Evolutionary conservation across 2,888 invertebrate species (phyloP).

Genomic region (Asteroscopus sphinx): DNA sequence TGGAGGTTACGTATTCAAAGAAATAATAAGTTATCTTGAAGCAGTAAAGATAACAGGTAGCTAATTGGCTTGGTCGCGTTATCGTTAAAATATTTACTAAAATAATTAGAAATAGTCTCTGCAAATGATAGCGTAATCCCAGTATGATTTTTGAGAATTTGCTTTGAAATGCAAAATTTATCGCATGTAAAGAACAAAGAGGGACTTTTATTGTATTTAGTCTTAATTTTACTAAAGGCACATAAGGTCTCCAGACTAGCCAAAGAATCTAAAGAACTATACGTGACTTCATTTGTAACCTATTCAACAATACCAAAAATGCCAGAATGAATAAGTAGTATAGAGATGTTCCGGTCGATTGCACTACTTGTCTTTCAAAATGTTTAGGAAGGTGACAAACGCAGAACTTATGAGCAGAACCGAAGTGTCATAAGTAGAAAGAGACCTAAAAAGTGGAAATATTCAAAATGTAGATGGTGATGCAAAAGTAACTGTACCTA

Average conservation of each 20-base stretch:
- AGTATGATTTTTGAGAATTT: constrained; percentile 1
- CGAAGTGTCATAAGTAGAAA: too few relatives aligned
- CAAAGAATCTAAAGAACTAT: not conserved
- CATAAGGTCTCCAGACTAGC: not conserved
- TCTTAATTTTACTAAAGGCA: not conserved
- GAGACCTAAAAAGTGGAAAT: too few relatives aligned
- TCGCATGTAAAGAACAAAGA: not conserved
- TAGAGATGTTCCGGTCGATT: too few relatives aligned
- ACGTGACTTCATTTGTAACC: not conserved
- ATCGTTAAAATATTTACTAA: constrained; percentile 19
- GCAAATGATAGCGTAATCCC: constrained; percentile 2
- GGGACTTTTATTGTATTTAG: not conserved
- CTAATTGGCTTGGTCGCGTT: constrained; percentile 28
- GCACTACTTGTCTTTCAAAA: too few relatives aligned
- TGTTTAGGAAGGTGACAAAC: too few relatives aligned
- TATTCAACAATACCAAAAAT: too few relatives aligned
- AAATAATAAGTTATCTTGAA: constrained; percentile 38
- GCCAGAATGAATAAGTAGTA: too few relatives aligned
- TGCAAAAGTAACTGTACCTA: too few relatives aligned
- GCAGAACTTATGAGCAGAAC: too few relatives aligned
- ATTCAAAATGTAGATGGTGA: too few relatives aligned
- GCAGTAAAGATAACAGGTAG: constrained; percentile 37
- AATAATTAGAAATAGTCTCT: constrained; percentile 12
- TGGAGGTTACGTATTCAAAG: constrained; percentile 17
- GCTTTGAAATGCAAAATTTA: not conserved